These are phyloP conservation scores for Lamellibrachia luymesi DNA, from an alignment of 1,140 invertebrate genomes.

Conservation along the genomic window DNA sequence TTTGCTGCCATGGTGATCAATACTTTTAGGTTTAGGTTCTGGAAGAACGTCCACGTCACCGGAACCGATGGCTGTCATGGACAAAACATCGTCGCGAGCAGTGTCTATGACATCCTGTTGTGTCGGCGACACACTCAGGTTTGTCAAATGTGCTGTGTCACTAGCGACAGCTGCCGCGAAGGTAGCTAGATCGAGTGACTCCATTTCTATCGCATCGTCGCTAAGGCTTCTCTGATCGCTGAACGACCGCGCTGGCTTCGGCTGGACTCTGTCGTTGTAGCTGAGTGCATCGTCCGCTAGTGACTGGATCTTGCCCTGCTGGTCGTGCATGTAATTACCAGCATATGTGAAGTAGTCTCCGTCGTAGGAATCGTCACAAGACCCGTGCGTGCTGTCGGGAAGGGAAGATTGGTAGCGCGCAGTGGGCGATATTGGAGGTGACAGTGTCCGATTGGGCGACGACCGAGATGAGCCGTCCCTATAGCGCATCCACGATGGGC, in stretches of 20 bases:
- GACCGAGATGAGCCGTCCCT: constrained; percentile 20
- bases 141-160: constrained; percentile 53
- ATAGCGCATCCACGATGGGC: constrained; percentile 25
- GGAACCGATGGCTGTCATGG: constrained; percentile 24
- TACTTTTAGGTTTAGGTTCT: constrained; percentile 50
- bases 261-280: constrained; percentile 58
- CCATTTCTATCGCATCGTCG: constrained; percentile 43
- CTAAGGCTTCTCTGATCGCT: constrained; percentile 60
- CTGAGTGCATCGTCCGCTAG: not conserved
- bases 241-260: constrained; percentile 63
- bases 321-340: not conserved
- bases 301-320: not conserved
- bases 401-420: not conserved
- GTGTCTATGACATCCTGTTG: constrained; percentile 33
- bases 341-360: not conserved
- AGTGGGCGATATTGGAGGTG: constrained; percentile 15
- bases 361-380: not conserved
- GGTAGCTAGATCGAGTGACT: constrained; percentile 39
- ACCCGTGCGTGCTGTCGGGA: not conserved
- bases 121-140: constrained; percentile 52
- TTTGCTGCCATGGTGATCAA: constrained; percentile 52
- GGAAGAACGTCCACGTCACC: constrained; percentile 47
- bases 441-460: not conserved
- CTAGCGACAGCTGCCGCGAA: constrained; percentile 55
- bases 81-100: not conserved